These are phyloP conservation scores for Leptoteleia sp. DNA, from an alignment of 1,140 invertebrate species.

Conservation along the genomic window DNA sequence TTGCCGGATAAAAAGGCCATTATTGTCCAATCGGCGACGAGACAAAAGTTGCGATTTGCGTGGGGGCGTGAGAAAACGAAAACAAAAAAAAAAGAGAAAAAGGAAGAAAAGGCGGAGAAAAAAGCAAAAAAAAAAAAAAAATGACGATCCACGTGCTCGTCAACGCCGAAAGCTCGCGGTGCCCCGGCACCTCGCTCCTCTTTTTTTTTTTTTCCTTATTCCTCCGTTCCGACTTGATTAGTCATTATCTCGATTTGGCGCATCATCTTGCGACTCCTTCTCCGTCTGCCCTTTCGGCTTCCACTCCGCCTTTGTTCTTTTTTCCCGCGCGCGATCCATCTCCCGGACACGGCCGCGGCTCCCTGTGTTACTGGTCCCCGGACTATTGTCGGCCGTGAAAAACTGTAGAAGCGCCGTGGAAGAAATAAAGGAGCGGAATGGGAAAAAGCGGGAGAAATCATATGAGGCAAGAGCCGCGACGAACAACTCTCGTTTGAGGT, in stretches of 20 bases:
- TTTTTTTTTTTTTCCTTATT: conserved; percentile 33
- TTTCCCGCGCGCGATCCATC: conserved; percentile 58
- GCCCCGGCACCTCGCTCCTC: conserved; percentile 24
- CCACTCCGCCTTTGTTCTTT: conserved; percentile 32
- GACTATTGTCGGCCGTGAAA: conserved; percentile 73
- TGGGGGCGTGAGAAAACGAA: conserved; percentile 35
- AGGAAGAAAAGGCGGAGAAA: too few species aligned
- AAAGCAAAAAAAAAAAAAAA: too few species aligned
- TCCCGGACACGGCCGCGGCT: conserved; percentile 56
- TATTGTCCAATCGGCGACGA: conserved; percentile 13
- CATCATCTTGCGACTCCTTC: conserved; percentile 61
- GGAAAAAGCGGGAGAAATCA: conserved; percentile 62
- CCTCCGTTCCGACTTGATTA: conserved; percentile 69
- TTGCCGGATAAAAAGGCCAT: conserved; percentile 8
- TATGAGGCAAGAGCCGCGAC: conserved; percentile 53
- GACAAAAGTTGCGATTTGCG: background rate
- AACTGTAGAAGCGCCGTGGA: conserved; percentile 68
- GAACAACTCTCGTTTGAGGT: conserved; percentile 74
- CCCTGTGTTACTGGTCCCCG: conserved; percentile 72
- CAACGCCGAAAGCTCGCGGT: conserved; percentile 34
- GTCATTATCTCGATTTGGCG: conserved; percentile 73
- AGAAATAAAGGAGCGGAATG: conserved; percentile 49
- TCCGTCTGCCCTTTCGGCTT: conserved; percentile 28
- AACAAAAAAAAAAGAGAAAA: too few species aligned
- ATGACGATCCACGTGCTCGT: conserved; percentile 65